These are phyloP conservation scores for Tringa solitaria DNA, from an alignment of 2,113 vertebrate genomes.

Conservation along the genomic window DNA sequence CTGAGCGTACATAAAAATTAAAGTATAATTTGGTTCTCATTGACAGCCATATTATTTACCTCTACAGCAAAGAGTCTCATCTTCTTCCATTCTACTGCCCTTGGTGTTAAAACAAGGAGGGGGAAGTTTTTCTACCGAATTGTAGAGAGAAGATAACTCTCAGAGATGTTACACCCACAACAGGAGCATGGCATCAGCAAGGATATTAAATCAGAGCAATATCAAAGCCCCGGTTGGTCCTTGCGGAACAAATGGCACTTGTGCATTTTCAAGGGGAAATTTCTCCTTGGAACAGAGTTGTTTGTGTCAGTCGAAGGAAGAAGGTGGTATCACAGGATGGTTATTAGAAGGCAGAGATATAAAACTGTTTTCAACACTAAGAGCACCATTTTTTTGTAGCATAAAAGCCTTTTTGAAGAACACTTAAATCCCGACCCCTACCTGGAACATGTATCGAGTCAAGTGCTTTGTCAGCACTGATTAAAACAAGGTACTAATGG, in stretches of 20 bases:
- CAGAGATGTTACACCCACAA: neutral
- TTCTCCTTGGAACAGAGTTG: neutral
- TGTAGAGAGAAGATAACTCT: neutral
- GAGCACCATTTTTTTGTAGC: neutral
- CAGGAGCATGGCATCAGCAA: neutral
- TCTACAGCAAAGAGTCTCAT: neutral
- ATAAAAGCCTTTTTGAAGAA: neutral
- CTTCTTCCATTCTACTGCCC: neutral
- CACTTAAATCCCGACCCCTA: neutral
- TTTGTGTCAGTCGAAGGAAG: neutral
- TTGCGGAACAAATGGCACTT: neutral
- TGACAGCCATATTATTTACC: neutral
- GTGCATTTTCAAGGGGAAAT: neutral
- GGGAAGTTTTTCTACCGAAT: neutral
- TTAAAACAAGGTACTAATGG: neutral
- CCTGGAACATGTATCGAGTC: neutral
- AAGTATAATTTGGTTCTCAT: neutral
- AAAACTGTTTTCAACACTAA: neutral
- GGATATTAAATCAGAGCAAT: neutral
- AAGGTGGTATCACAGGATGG: neutral
- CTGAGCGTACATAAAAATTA: neutral
- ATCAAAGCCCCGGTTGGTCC: neutral
- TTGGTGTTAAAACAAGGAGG: neutral
- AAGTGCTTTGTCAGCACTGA: neutral
- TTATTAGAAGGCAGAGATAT: neutral